Evolutionary conservation across 2,113 vertebrate species (phyloP).

Genomic region (Chaetodon trifascialis): DNA sequence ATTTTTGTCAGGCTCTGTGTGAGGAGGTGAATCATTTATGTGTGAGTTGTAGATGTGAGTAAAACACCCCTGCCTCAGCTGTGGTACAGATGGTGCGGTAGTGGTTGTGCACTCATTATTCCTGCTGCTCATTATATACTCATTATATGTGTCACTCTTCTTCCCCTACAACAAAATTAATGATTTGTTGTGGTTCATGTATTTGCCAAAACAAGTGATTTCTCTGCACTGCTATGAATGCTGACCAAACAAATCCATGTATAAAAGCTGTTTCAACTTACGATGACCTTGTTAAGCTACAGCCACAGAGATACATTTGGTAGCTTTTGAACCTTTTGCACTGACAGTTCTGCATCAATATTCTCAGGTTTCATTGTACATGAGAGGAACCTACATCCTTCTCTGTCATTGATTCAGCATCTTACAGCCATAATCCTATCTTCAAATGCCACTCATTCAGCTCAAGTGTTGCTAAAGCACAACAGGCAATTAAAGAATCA

Average conservation of each 20-base stretch:
- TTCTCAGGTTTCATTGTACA: conserved; percentile 35
- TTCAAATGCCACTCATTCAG: conserved; percentile 14
- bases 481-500: conserved; percentile 51
- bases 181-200: conserved; percentile 43
- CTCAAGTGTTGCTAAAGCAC: conserved; percentile 35
- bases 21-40: conserved; percentile 43
- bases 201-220: conserved; percentile 28
- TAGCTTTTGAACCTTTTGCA: not conserved
- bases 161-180: conserved; percentile 44
- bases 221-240: not conserved
- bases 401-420: conserved; percentile 24
- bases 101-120: conserved; percentile 48
- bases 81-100: conserved; percentile 47
- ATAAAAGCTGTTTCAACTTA: not conserved
- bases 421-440: conserved; percentile 39
- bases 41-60: conserved; percentile 37
- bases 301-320: not conserved
- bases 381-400: conserved; percentile 10
- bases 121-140: conserved; percentile 62
- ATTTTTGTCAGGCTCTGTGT: conserved; percentile 43
- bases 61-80: conserved; percentile 22
- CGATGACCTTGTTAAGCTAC: conserved; percentile 9
- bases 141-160: conserved; percentile 58
- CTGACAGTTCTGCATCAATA: conserved; percentile 34
- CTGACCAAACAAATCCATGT: conserved; percentile 6